Conservation (phyloP, 2,888 invertebrate species). For the Allygus modestus region DNA sequence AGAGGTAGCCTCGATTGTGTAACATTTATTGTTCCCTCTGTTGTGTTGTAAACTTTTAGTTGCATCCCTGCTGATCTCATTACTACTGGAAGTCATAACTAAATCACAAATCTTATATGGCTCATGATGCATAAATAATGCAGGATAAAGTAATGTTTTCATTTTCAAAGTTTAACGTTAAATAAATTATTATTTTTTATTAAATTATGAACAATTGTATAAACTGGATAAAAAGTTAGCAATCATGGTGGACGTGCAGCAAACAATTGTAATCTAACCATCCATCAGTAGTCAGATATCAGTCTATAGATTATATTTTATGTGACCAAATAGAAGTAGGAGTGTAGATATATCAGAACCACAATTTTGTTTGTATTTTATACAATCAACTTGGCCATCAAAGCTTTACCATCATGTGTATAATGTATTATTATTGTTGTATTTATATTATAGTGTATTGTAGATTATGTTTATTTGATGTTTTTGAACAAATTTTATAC, state of each 20-base stretch:
- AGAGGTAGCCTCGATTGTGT: no score
- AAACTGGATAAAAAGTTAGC: not conserved
- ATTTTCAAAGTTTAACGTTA: not conserved
- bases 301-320: constrained; percentile 39
- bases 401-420: constrained; percentile 60
- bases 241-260: not conserved
- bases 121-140: not conserved
- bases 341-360: constrained; percentile 46
- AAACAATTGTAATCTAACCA: not conserved
- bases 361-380: constrained; percentile 47
- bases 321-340: constrained; percentile 43
- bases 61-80: not conserved
- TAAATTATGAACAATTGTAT: not conserved
- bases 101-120: not conserved
- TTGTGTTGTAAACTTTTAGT: no score
- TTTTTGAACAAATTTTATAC: constrained; percentile 55
- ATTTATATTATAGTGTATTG: constrained; percentile 53
- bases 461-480: constrained; percentile 57
- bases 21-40: no score
- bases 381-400: constrained; percentile 53
- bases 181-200: not conserved
- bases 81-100: not conserved
- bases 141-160: not conserved
- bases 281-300: not conserved
- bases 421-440: constrained; percentile 61